Evolutionary conservation across 2,113 vertebrate species (phyloP).

Genomic region (Limnothrissa miodon): DNA sequence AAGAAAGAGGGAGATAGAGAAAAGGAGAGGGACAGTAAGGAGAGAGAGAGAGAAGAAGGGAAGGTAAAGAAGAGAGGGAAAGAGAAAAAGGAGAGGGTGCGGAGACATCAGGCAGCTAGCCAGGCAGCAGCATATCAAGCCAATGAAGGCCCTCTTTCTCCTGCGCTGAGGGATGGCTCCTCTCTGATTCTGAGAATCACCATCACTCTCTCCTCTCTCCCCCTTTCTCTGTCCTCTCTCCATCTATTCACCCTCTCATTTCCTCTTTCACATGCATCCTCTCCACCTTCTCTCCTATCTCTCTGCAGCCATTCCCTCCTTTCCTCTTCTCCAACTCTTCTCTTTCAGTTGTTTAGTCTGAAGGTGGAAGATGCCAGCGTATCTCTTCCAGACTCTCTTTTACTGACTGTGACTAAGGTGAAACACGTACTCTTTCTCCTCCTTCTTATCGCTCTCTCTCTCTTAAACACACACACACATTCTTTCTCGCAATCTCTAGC

Average conservation of each 20-base stretch:
- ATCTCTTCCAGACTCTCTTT: not conserved
- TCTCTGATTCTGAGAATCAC: not conserved
- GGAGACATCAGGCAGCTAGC: not conserved
- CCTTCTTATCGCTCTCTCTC: not conserved
- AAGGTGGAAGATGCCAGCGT: not conserved
- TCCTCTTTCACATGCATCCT: not conserved
- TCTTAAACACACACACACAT: not conserved
- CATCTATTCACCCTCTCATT: not conserved
- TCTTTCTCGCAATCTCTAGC: not conserved
- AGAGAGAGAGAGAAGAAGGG: conserved; percentile 10
- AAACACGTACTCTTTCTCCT: too few species aligned
- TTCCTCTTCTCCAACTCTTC: not conserved
- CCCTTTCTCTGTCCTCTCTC: not conserved
- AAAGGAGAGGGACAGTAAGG: conserved; percentile 9
- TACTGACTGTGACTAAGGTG: not conserved
- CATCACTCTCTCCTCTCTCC: not conserved
- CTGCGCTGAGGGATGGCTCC: not conserved
- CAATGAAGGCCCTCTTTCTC: not conserved
- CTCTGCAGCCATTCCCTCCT: not conserved
- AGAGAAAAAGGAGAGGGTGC: conserved; percentile 17
- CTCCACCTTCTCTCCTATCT: not conserved
- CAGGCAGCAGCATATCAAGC: not conserved
- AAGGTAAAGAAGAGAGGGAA: not conserved
- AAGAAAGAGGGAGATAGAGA: conserved; percentile 27
- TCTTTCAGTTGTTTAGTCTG: not conserved